Percentiles rank a stretch among this genome's conserved stretches.
These are phyloP conservation scores for Cistogaster globosa DNA, from an alignment of 2,888 invertebrate species.

Conservation along the genomic window DNA sequence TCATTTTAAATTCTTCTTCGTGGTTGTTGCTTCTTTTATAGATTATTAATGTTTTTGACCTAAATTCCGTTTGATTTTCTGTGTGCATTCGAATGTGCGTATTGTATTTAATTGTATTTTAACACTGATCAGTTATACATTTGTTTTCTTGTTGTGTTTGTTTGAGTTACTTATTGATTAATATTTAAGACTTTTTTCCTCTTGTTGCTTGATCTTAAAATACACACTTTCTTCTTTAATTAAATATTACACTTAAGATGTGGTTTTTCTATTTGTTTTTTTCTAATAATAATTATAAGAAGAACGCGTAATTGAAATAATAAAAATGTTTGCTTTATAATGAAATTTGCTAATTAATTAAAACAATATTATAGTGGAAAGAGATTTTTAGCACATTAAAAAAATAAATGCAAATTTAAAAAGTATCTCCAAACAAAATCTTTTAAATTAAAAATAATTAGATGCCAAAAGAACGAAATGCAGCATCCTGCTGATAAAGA, in stretches of 20 bases:
- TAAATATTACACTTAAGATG: not conserved
- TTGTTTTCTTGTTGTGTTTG: constrained; percentile 47
- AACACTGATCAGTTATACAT: constrained; percentile 36
- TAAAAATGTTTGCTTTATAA: no score
- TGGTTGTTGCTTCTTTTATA: constrained; percentile 66
- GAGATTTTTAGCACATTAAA: no score
- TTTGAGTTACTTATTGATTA: constrained; percentile 14
- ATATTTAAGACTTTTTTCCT: not conserved
- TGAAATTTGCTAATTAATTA: no score
- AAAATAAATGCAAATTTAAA: no score
- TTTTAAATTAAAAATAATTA: no score
- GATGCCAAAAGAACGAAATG: no score
- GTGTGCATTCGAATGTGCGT: not conserved
- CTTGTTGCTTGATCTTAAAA: not conserved
- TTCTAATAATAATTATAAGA: no score
- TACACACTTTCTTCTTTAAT: constrained; percentile 19
- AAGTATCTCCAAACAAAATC: no score
- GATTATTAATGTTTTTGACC: constrained; percentile 81
- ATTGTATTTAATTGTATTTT: not conserved
- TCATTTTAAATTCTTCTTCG: constrained; percentile 60
- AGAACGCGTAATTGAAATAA: no score
- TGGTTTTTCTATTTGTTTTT: not conserved
- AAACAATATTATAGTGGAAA: no score
- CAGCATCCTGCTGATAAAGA: no score
- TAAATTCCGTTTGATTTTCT: constrained; percentile 77